These are phyloP conservation scores for Halcyon senegalensis DNA, from an alignment of 2,113 vertebrate species.

Conservation along the genomic window DNA sequence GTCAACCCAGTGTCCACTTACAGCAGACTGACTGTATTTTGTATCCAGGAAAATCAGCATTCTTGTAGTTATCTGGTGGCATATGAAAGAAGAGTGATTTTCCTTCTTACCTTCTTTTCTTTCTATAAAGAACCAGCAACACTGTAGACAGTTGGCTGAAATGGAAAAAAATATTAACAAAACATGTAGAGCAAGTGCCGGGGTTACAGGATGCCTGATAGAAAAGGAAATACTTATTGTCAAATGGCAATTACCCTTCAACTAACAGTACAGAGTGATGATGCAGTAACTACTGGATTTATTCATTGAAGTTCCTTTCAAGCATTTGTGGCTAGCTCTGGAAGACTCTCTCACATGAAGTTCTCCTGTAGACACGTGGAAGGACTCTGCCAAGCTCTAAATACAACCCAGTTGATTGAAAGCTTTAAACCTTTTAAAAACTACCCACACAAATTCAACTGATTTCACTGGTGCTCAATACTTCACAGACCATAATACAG, in stretches of 20 bases:
- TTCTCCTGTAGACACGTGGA: background rate
- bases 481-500: background rate
- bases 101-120: background rate
- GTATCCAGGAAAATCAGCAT: background rate
- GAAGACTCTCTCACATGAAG: background rate
- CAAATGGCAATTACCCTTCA: background rate
- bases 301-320: background rate
- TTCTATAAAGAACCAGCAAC: background rate
- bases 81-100: background rate
- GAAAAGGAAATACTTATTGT: background rate
- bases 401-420: background rate
- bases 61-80: background rate
- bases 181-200: background rate
- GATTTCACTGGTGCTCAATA: background rate
- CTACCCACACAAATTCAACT: background rate
- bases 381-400: background rate
- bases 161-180: background rate
- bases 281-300: background rate
- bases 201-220: background rate
- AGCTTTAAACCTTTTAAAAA: background rate
- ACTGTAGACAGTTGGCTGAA: background rate
- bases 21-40: background rate
- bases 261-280: background rate
- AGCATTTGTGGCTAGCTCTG: background rate
- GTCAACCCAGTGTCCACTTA: background rate